These are phyloP conservation scores for Pseudomyrmex dendroicus DNA, from an alignment of 1,140 invertebrate species.

Conservation along the genomic window DNA sequence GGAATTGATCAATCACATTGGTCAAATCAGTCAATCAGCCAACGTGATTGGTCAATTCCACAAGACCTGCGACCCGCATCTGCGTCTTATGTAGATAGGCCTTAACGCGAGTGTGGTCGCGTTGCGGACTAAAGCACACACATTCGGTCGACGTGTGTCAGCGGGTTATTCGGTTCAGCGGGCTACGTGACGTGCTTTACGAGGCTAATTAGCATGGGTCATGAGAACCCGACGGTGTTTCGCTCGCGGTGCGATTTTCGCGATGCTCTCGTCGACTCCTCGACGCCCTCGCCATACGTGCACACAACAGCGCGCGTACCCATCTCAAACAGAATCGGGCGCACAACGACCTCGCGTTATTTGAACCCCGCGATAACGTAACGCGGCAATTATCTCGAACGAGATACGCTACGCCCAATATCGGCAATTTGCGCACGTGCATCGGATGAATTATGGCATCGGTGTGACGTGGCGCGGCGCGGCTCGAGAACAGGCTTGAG, in stretches of 20 bases:
- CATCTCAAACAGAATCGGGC: neutral
- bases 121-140: neutral
- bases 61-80: too few species aligned
- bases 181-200: constrained; percentile 36
- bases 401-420: neutral
- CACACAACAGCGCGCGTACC: neutral
- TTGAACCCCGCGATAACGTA: neutral
- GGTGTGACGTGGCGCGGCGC: too few species aligned
- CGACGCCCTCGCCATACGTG: neutral
- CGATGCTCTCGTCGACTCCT: constrained; percentile 11
- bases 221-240: constrained; percentile 55
- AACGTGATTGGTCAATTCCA: too few species aligned
- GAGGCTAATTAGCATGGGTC: constrained; percentile 57
- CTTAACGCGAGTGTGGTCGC: constrained; percentile 13
- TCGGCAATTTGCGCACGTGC: constrained; percentile 10
- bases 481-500: neutral
- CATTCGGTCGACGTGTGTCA: constrained; percentile 14
- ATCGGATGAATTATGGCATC: constrained; percentile 17
- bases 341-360: neutral
- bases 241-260: constrained; percentile 43
- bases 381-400: constrained; percentile 18
- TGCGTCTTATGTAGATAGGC: too few species aligned
- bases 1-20: too few species aligned
- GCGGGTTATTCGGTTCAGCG: constrained; percentile 61
- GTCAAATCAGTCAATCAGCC: too few species aligned